A percentile compares a stretch with the other conserved stretches of the same genome.
These are phyloP conservation scores for Drosophila burlai DNA, from an alignment of 1,140 invertebrate species.

Conservation along the genomic window DNA sequence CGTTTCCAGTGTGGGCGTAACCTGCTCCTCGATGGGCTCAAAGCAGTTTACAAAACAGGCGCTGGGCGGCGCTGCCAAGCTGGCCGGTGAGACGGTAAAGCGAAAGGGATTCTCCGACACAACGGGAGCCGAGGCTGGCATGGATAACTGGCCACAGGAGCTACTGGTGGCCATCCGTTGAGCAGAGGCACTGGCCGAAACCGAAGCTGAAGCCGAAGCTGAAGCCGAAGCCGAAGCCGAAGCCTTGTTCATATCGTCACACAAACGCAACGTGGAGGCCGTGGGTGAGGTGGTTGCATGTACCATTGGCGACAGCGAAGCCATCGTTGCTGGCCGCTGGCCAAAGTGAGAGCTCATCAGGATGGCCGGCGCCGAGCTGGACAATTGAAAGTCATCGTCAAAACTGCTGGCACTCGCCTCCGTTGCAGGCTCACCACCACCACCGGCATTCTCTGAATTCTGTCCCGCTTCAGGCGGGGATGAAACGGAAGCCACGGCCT, in stretches of 20 bases:
- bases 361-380: slow-evolving; percentile 74
- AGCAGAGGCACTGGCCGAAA: not conserved
- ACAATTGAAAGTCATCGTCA: slow-evolving; percentile 70
- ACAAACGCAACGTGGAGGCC: slow-evolving; percentile 69
- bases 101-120: slow-evolving; percentile 64
- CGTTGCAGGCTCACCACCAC: not conserved
- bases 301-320: slow-evolving; percentile 14
- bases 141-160: slow-evolving; percentile 66
- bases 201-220: slow-evolving; percentile 15
- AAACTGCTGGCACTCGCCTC: slow-evolving; percentile 47
- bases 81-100: slow-evolving; percentile 39
- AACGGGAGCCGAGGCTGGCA: slow-evolving; percentile 55
- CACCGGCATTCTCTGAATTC: not conserved
- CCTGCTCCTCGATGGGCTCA: slow-evolving; percentile 69
- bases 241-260: slow-evolving; percentile 64
- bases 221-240: slow-evolving; percentile 13
- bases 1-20: slow-evolving; percentile 12
- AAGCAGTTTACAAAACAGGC: slow-evolving; percentile 61
- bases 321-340: slow-evolving; percentile 6
- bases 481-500: not conserved
- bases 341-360: slow-evolving; percentile 64
- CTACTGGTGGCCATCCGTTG: slow-evolving; percentile 53
- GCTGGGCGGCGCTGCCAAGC: slow-evolving; percentile 5
- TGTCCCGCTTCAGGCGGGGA: slow-evolving; percentile 1
- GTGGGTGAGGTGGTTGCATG: slow-evolving; percentile 67